A percentile compares a stretch with the other conserved stretches of the same genome.
Conservation (phyloP, 2,888 invertebrate genomes). For the Zootermopsis nevadensis region DNA sequence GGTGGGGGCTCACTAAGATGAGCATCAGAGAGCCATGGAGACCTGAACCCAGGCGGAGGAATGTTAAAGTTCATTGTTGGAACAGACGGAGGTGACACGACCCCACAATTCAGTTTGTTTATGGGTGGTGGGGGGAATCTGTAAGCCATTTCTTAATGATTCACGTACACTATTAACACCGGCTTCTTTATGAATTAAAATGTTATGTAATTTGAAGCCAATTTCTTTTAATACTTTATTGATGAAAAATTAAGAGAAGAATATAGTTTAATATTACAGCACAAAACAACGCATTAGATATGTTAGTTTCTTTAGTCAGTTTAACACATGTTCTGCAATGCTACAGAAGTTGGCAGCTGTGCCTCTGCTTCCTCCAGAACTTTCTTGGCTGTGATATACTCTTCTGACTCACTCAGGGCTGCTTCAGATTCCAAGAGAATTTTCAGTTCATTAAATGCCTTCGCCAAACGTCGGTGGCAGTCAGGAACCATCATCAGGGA, state of each 20-base stretch:
- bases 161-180: background rate
- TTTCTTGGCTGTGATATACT: constrained; percentile 75
- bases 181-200: background rate
- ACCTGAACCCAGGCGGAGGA: constrained; percentile 50
- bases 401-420: constrained; percentile 80
- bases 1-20: constrained; percentile 57
- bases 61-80: constrained; percentile 57
- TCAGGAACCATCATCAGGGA: constrained; percentile 94
- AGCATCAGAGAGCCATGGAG: constrained; percentile 50
- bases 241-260: background rate
- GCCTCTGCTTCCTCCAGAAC: constrained; percentile 75
- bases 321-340: constrained; percentile 19
- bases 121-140: constrained; percentile 11
- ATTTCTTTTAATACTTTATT: background rate
- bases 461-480: constrained; percentile 79
- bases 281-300: background rate
- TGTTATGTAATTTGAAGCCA: background rate
- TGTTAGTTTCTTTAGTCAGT: background rate
- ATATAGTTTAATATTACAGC: background rate
- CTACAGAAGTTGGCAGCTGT: constrained; percentile 64
- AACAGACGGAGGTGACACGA: background rate
- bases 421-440: constrained; percentile 77
- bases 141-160: constrained; percentile 2
- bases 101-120: background rate
- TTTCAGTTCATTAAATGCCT: constrained; percentile 82